A percentile compares a stretch with the other conserved stretches of the same genome.
Conservation (phyloP, 2,888 invertebrate genomes). For the Euplexia lucipara region DNA sequence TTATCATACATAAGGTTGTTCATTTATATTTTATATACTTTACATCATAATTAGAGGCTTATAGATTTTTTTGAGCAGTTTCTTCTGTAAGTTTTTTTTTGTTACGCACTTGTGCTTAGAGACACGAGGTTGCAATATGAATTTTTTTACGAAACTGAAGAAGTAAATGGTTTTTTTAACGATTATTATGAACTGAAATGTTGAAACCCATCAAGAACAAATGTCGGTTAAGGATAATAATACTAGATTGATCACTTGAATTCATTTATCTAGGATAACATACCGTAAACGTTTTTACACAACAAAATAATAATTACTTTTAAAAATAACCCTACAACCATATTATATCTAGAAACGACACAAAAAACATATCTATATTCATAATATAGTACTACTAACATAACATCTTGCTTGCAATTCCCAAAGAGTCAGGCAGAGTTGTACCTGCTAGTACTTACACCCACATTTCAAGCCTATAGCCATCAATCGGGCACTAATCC, state of each 20-base stretch:
- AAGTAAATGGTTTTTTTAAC: background rate
- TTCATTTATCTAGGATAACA: background rate
- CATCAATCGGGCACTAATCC: no score
- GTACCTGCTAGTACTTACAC: no score
- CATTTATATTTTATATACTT: no score
- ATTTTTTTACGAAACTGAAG: background rate
- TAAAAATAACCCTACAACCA: background rate
- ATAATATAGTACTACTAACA: no score
- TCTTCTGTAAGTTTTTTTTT: slow-evolving; percentile 4
- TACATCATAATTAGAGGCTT: no score
- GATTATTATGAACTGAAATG: background rate
- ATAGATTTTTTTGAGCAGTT: no score
- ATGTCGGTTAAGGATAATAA: background rate
- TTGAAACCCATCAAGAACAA: background rate
- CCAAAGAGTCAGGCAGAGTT: no score
- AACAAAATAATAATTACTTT: background rate
- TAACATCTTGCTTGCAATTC: no score
- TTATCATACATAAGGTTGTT: no score
- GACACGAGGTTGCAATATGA: background rate
- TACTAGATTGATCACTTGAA: background rate
- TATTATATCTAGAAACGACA: no score
- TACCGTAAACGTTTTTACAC: background rate
- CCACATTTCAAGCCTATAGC: no score
- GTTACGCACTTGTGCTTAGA: background rate
- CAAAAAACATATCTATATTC: no score